Base-by-base conservation (phyloP, 30 jellyfish, hydroid and myxozoan genomes). In the Turritopsis rubra region DNA sequence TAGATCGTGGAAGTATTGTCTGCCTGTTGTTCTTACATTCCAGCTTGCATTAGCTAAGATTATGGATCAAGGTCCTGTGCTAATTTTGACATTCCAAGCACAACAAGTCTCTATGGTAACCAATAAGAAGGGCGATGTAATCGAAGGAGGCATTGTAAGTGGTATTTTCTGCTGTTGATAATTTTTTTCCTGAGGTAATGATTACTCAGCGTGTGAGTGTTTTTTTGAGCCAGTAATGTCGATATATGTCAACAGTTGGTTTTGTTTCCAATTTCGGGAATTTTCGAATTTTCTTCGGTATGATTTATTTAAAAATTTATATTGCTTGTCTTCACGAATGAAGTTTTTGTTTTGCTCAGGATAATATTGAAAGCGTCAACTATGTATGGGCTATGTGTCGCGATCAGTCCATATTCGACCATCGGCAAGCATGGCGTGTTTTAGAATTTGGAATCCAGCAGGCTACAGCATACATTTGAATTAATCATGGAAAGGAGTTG, bases 311-410 rank as follows among this genome's bases (percentile, higher is more conserved):
- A 60, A 0, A 18, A 18, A 18, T 60, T 0, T 60, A 60, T 60
- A 0, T 23, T 60, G 73, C 21, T 18, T 60, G 0, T 60, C 73
- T 18, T 21, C 22, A 0, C 0, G 73, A 60, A 60, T 60, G 73
- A 60, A 18, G 21, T 60, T 54, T 60, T 60, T 0, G 21, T 23
- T 60, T 60, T 60, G 19, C 21, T 60, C 88, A 91, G 97, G 96
- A 87, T 54, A 87, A 87, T 82, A 91, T 91, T 19, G 97, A 91
- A 81, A 91, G 81, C 81, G 91, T 91, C 31, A 95, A 91, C 77
- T 91, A 91, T 84, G 88, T 91, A 26, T 91, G 97, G 97, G 97
- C 97, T 16, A 85, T 91, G 96, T 91, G 97, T 73, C 96, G 97
- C 72, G 97, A 91, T 77, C 97, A 91, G 80, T 81, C 96, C 52